phyloP scores from a whole-genome alignment of 64 coral and sea anemone genomes.

The Montipora cactus region DNA sequence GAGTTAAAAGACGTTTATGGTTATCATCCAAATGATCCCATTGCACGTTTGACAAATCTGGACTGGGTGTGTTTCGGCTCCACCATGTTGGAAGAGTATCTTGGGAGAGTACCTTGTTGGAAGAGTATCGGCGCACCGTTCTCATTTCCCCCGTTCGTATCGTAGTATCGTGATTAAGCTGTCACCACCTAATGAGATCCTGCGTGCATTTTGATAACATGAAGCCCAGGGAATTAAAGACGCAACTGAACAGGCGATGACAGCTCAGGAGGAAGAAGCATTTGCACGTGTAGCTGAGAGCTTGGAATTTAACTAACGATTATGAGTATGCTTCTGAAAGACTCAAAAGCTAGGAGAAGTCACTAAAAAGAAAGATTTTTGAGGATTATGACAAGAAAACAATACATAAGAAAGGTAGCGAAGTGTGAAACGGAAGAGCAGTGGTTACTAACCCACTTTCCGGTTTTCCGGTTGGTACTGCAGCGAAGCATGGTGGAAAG shows the following conservation, averaged over 20 bases:
- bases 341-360: neutral
- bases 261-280: constrained; percentile 2
- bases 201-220: constrained; percentile 36
- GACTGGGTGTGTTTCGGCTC: constrained; percentile 54
- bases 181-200: neutral
- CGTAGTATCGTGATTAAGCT: constrained; percentile 3
- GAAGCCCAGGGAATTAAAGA: constrained; percentile 58
- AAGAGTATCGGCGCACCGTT: constrained; percentile 16
- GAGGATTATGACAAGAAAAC: constrained; percentile 53
- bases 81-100: constrained; percentile 28
- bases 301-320: neutral
- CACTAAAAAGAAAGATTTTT: neutral
- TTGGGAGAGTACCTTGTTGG: constrained; percentile 28
- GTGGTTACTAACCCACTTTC: constrained; percentile 57
- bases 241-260: neutral
- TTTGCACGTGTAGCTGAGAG: neutral
- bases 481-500: constrained; percentile 50
- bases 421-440: neutral
- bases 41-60: constrained; percentile 17
- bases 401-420: neutral
- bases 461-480: constrained; percentile 42
- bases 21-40: neutral
- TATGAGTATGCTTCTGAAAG: constrained; percentile 23
- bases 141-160: constrained; percentile 29
- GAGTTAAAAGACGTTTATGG: constrained; percentile 27